Evolutionary conservation across 2,797 vertebrate species (phyloP).

Genomic region (Psittacula derbiana): DNA sequence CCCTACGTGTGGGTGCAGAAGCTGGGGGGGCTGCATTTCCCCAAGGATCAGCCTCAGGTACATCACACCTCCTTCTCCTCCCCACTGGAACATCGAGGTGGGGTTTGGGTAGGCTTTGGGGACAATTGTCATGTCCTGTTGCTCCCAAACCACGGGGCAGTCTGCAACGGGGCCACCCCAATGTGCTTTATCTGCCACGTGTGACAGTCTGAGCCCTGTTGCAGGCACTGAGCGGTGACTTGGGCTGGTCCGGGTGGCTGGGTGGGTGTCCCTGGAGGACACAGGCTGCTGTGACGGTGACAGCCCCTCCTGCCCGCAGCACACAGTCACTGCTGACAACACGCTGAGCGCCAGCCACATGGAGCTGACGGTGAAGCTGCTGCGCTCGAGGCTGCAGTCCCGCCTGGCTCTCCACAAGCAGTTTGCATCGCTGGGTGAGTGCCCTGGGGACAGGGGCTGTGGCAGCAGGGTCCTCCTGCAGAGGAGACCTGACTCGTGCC

Average conservation of each 20-base stretch:
- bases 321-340: slow-evolving; percentile 80
- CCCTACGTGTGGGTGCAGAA: slow-evolving; percentile 96
- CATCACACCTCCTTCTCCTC: neutral
- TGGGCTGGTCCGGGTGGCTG: fast-evolving
- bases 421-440: slow-evolving; percentile 90
- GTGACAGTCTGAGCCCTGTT: neutral
- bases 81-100: fast-evolving
- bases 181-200: fast-evolving
- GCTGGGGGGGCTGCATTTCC: slow-evolving; percentile 92
- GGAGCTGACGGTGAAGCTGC: slow-evolving; percentile 93
- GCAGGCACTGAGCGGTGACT: fast-evolving
- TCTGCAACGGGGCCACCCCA: fast-evolving
- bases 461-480: too few species aligned
- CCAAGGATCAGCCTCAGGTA: slow-evolving; percentile 88
- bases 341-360: slow-evolving; percentile 95
- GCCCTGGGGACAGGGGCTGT: neutral
- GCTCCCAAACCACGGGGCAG: neutral
- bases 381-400: slow-evolving; percentile 88
- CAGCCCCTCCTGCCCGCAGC: slow-evolving; percentile 45
- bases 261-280: neutral
- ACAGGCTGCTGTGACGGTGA: neutral
- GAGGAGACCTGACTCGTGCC: neutral
- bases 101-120: neutral
- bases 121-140: neutral
- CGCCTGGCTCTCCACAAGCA: slow-evolving; percentile 94